A percentile compares a stretch with the other conserved stretches of the same genome.
These are phyloP conservation scores for Polydrusus pterygomalis DNA, from an alignment of 2,888 invertebrate species.

Conservation along the genomic window DNA sequence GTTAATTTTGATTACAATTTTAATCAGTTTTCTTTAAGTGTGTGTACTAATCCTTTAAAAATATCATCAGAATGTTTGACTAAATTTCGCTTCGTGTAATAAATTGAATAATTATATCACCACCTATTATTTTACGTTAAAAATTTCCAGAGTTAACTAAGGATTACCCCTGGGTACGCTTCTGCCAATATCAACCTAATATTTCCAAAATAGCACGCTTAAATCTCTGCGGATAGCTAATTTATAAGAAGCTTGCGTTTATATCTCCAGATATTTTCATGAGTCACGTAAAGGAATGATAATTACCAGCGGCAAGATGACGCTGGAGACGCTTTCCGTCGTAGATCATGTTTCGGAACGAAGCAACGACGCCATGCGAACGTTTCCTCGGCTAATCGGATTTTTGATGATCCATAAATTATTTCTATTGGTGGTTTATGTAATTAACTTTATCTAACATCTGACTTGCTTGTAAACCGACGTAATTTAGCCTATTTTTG, in stretches of 20 bases:
- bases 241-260: conserved; percentile 56
- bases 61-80: too few relatives aligned
- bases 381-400: conserved; percentile 22
- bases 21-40: too few relatives aligned
- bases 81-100: too few relatives aligned
- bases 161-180: not conserved
- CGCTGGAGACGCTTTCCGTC: conserved; percentile 18
- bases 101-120: too few relatives aligned
- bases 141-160: too few relatives aligned
- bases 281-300: conserved; percentile 40
- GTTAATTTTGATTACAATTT: too few relatives aligned
- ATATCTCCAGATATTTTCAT: conserved; percentile 30
- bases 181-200: not conserved
- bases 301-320: conserved; percentile 37
- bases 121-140: too few relatives aligned
- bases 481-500: too few relatives aligned
- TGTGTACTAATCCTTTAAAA: too few relatives aligned
- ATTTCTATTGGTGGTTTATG: conserved; percentile 19
- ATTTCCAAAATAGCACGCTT: not conserved
- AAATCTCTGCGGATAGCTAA: conserved; percentile 11
- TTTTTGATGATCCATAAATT: conserved; percentile 29
- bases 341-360: conserved; percentile 33
- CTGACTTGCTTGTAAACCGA: not conserved
- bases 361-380: conserved; percentile 11
- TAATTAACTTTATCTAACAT: conserved; percentile 20